A percentile compares a stretch with the other conserved stretches of the same genome.
Evolutionary conservation across 1,140 invertebrate species (phyloP).

Genomic region (Stegodyphus dumicola): DNA sequence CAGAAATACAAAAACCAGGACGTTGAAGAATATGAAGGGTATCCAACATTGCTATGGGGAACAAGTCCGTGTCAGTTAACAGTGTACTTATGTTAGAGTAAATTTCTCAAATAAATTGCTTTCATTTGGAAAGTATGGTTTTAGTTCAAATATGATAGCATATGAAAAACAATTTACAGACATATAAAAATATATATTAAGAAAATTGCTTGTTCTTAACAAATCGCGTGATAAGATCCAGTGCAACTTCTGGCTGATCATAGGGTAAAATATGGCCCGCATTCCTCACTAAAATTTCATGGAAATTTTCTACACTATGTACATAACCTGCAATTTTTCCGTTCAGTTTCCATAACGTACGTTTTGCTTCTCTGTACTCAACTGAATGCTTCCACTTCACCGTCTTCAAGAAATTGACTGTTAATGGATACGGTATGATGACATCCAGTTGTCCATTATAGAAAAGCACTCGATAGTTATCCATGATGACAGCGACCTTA

Average conservation of each 20-base stretch:
- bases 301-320: constrained; percentile 78
- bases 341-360: constrained; percentile 77
- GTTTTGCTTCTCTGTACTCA: constrained; percentile 75
- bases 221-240: constrained; percentile 82
- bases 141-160: too few relatives aligned
- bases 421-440: constrained; percentile 83
- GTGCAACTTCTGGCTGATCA: constrained; percentile 83
- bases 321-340: constrained; percentile 81
- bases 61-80: too few relatives aligned
- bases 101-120: too few relatives aligned
- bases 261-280: constrained; percentile 88
- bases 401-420: constrained; percentile 76
- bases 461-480: constrained; percentile 63
- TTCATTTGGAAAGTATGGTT: too few relatives aligned
- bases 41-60: too few relatives aligned
- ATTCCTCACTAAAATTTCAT: constrained; percentile 81
- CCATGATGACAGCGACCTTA: constrained; percentile 77
- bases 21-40: too few relatives aligned
- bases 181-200: neutral
- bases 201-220: constrained; percentile 72
- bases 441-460: constrained; percentile 89
- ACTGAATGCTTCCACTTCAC: constrained; percentile 77
- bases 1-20: too few relatives aligned
- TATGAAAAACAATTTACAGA: too few relatives aligned
- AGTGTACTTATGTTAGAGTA: too few relatives aligned